Conservation (phyloP, 2,888 invertebrate genomes). For the Erebia epiphron region DNA sequence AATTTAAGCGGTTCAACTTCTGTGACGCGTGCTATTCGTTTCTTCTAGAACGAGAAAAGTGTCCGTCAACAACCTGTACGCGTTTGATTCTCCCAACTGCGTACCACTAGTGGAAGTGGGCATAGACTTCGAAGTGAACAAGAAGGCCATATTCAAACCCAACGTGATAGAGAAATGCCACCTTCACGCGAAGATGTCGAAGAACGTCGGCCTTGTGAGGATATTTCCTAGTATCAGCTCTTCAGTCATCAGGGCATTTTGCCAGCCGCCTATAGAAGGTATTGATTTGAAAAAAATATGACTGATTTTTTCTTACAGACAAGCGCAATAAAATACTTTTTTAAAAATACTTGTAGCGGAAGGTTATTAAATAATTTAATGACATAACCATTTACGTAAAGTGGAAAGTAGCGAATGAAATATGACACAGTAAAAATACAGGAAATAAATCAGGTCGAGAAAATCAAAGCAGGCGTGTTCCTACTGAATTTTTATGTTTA, state of each 20-base stretch:
- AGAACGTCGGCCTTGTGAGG: constrained; percentile 92
- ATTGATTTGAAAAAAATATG: constrained; percentile 16
- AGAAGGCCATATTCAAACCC: constrained; percentile 71
- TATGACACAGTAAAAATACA: too few relatives aligned
- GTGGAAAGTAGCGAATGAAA: too few relatives aligned
- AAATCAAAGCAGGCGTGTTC: too few relatives aligned
- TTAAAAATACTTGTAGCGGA: too few relatives aligned
- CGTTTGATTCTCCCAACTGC: constrained; percentile 95
- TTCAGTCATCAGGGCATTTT: constrained; percentile 87
- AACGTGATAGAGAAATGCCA: constrained; percentile 82
- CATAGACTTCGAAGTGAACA: constrained; percentile 87
- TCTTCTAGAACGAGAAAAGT: constrained; percentile 87
- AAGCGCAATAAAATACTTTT: too few relatives aligned
- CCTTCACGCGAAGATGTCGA: constrained; percentile 89
- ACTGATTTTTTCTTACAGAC: too few relatives aligned
- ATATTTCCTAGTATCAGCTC: constrained; percentile 96
- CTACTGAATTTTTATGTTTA: too few relatives aligned
- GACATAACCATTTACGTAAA: too few relatives aligned
- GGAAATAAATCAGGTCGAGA: too few relatives aligned
- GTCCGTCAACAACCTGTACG: constrained; percentile 87
- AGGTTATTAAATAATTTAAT: too few relatives aligned
- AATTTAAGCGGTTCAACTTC: too few relatives aligned
- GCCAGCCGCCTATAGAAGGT: constrained; percentile 88
- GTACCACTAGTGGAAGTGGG: constrained; percentile 92
- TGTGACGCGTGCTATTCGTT: neutral